Base-by-base conservation (phyloP, 2,113 vertebrate genomes). In the Corythaixoides concolor region DNA sequence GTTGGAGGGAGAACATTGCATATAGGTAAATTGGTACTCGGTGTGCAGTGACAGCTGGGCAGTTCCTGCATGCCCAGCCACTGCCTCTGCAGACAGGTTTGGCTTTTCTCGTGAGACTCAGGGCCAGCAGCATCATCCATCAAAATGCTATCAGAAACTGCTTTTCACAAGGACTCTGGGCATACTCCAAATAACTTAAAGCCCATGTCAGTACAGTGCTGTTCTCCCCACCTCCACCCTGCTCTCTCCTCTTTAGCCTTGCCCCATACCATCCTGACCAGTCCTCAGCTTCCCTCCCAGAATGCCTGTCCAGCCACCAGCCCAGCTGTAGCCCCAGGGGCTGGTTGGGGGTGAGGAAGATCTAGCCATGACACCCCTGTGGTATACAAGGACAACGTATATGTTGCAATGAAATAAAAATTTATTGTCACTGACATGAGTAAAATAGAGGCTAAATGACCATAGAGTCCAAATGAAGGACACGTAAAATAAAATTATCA, bases 201-300 rank as follows among this genome's bases (percentile, higher is more conserved):
- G 26, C 33, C 9, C 1, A 49, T 0, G 0, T 49, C 19, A 4
- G 4, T 50, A 39, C 0, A 5, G 53, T 66, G 66, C 21, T 73
- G 33, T 52, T 92, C 28, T 10, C 18, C 58, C 23, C 15, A 8
- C 53, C 53, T 74, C 35, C 20, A 43, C 32, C 8, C 18, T 60
- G 12, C 50, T 74, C 27, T 59, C 7, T 82, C 13, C 60, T 74
- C 55, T 32, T 69, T 43, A 3, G 3, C 37, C 26, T 82, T 73
- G 47, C 3, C 30, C 21, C 27, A 47, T 23, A 33, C 26, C 37
- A 53, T 37, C 24, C 16, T 33, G 26, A 37, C 19, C 0, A 0
- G 9, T 39, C 33, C 19, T 56, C 58, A 55, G 35, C 35, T 81
- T 70, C 17, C 9, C 15, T 39, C 7, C 16, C 49, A 63, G 37